Evolutionary conservation across 2,797 vertebrate genomes (phyloP).

Genomic region (Eleutherodactylus coqui): DNA sequence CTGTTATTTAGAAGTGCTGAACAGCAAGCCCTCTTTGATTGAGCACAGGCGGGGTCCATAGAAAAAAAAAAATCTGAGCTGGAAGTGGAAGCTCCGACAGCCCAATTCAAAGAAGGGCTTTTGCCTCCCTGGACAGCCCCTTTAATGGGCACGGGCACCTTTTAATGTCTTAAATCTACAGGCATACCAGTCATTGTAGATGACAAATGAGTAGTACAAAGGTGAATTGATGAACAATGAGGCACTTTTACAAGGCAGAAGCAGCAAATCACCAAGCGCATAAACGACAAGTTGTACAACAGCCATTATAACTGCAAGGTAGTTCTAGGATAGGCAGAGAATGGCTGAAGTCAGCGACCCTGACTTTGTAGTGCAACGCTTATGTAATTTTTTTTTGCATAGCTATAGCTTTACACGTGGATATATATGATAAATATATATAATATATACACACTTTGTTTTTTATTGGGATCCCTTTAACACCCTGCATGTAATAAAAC

Average conservation of each 20-base stretch:
- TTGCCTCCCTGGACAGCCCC: no score
- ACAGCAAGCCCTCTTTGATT: no score
- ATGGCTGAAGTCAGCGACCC: neutral
- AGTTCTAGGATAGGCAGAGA: neutral
- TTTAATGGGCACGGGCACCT: no score
- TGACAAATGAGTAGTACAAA: neutral
- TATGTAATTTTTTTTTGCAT: neutral
- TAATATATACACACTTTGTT: neutral
- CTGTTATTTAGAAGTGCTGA: no score
- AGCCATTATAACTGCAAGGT: neutral
- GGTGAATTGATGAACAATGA: neutral
- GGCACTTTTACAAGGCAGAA: constrained; percentile 1
- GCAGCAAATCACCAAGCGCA: neutral
- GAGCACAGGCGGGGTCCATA: no score
- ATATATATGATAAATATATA: constrained; percentile 1
- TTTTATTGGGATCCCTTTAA: neutral
- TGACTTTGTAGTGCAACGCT: neutral
- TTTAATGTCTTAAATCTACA: neutral
- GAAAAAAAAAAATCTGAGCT: no score
- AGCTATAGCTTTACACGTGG: constrained; percentile 32
- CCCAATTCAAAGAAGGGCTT: no score
- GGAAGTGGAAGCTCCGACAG: no score
- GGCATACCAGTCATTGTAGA: neutral
- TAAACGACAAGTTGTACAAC: constrained; percentile 21
- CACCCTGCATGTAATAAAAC: neutral